These are phyloP conservation scores for Macrophya alboannulata DNA, from an alignment of 2,888 invertebrate genomes.

Conservation along the genomic window DNA sequence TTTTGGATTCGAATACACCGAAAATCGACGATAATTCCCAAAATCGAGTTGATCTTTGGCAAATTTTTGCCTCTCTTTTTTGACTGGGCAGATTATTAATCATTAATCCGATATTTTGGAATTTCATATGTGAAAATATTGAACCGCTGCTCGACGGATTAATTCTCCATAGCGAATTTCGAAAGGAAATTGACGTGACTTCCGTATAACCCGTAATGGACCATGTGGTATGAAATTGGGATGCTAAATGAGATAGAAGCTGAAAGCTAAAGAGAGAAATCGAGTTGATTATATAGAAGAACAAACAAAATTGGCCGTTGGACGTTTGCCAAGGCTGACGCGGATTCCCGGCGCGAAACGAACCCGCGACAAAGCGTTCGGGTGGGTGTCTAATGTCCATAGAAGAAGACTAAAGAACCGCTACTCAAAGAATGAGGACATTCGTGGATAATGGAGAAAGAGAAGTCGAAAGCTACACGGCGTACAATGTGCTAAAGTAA, in stretches of 20 bases:
- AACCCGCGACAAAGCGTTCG: slow-evolving; percentile 30
- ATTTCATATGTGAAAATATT: no score
- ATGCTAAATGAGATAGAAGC: neutral
- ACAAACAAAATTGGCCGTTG: slow-evolving; percentile 37
- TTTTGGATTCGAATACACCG: neutral
- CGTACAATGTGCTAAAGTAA: neutral
- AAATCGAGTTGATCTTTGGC: no score
- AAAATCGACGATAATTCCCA: neutral
- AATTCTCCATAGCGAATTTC: neutral
- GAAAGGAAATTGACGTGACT: neutral
- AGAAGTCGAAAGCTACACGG: neutral
- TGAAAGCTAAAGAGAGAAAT: neutral
- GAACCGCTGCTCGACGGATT: neutral
- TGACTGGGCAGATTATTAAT: neutral
- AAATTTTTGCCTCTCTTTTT: neutral
- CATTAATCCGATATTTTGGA: no score
- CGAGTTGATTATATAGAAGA: slow-evolving; percentile 26
- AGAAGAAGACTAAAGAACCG: neutral
- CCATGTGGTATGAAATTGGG: neutral
- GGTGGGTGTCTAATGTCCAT: neutral
- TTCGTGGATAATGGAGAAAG: slow-evolving; percentile 13
- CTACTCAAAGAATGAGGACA: slow-evolving; percentile 15
- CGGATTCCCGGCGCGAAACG: neutral
- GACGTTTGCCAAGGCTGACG: slow-evolving; percentile 48
- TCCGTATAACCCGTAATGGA: neutral